Conservation (phyloP, 2,797 vertebrate species). For the Protosalanx chinensis region DNA sequence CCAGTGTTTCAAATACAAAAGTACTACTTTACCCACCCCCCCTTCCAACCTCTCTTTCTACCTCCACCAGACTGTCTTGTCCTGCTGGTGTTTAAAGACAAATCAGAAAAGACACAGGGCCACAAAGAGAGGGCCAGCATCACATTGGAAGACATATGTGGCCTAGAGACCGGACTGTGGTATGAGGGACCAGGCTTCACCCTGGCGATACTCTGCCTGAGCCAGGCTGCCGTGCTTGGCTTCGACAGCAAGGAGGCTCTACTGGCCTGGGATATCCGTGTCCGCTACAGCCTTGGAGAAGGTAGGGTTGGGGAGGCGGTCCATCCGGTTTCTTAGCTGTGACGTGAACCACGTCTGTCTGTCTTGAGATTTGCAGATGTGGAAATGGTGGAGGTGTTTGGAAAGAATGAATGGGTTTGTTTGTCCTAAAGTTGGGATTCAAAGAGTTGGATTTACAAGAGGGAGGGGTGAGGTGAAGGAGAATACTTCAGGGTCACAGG, state of each 20-base stretch:
- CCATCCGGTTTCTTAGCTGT: too few species aligned
- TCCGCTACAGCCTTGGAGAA: slow-evolving; percentile 89
- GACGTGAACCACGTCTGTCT: too few species aligned
- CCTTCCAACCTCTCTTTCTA: not conserved
- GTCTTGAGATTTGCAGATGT: too few species aligned
- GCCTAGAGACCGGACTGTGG: slow-evolving; percentile 82
- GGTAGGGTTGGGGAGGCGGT: slow-evolving; percentile 62
- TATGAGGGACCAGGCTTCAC: slow-evolving; percentile 84
- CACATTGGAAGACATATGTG: slow-evolving; percentile 93
- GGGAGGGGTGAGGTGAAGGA: too few species aligned
- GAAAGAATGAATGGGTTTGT: not conserved
- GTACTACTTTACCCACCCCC: not conserved
- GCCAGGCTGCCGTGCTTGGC: slow-evolving; percentile 84
- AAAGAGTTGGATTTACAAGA: too few species aligned
- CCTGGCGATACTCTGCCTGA: slow-evolving; percentile 85
- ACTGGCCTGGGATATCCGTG: slow-evolving; percentile 86
- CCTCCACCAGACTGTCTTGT: slow-evolving; percentile 59
- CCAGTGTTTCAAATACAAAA: not conserved
- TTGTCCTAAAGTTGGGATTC: not conserved
- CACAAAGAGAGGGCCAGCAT: slow-evolving; percentile 82
- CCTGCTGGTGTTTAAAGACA: slow-evolving; percentile 65
- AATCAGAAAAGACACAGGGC: slow-evolving; percentile 77
- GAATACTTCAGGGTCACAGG: too few species aligned
- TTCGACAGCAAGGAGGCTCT: slow-evolving; percentile 89
- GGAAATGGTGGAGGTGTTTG: not conserved